These are phyloP conservation scores for Clarias platycephalus DNA, from an alignment of 2,797 vertebrate genomes.

Conservation along the genomic window DNA sequence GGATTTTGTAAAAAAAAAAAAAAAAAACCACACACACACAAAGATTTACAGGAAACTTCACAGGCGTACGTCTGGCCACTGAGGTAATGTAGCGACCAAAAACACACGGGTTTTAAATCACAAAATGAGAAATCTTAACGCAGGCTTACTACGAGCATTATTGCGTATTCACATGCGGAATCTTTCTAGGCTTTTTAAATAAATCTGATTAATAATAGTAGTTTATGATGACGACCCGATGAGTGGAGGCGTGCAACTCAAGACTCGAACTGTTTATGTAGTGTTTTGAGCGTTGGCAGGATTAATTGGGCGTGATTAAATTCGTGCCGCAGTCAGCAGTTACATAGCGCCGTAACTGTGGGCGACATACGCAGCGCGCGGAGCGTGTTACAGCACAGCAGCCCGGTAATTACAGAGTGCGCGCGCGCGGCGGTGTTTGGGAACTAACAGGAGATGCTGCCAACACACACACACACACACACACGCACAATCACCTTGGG, in stretches of 20 bases:
- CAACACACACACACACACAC: conserved; percentile 75
- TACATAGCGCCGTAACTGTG: conserved; percentile 54
- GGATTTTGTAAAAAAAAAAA: no score
- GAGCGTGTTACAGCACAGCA: conserved; percentile 76
- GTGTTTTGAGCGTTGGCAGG: conserved; percentile 55
- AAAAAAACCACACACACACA: neutral
- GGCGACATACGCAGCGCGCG: conserved; percentile 57
- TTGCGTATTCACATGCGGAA: neutral
- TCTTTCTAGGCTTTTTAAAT: neutral
- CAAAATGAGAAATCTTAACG: neutral
- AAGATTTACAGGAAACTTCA: neutral
- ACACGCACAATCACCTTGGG: conserved; percentile 63
- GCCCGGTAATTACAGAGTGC: conserved; percentile 74
- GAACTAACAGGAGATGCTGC: conserved; percentile 69
- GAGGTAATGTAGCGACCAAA: neutral
- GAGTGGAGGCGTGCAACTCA: neutral
- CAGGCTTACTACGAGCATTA: neutral
- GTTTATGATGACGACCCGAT: neutral
- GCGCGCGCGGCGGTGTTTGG: conserved; percentile 57
- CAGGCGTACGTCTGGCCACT: neutral
- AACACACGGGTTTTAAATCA: conserved; percentile 50
- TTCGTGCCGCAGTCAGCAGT: conserved; percentile 53
- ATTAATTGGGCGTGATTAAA: conserved; percentile 62
- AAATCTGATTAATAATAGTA: neutral
- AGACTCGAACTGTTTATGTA: conserved; percentile 61